A percentile compares a stretch with the other conserved stretches of the same genome.
These are phyloP conservation scores for Agrochola litura DNA, from an alignment of 2,888 invertebrate genomes.

Conservation along the genomic window DNA sequence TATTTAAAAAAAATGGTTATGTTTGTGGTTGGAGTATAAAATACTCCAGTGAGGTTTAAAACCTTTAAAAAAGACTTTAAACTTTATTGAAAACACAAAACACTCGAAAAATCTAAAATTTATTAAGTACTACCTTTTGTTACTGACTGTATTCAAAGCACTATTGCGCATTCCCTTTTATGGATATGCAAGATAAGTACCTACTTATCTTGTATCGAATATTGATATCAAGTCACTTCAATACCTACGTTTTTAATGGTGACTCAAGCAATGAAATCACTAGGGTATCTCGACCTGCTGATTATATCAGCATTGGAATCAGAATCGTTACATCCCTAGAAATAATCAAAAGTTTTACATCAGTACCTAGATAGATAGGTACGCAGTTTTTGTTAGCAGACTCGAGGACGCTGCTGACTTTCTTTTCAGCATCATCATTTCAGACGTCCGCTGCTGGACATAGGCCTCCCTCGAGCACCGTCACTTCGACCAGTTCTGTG, in stretches of 20 bases:
- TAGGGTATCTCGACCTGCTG: too few relatives aligned
- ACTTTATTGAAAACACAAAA: background rate
- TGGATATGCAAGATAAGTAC: background rate
- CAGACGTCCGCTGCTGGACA: too few relatives aligned
- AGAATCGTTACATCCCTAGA: too few relatives aligned
- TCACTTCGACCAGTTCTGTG: background rate
- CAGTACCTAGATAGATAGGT: background rate
- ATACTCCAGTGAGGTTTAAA: background rate
- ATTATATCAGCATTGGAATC: too few relatives aligned
- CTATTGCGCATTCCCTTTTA: background rate
- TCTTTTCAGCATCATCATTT: background rate
- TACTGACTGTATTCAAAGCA: background rate
- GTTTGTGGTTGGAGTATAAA: background rate
- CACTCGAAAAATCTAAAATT: background rate
- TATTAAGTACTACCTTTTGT: background rate
- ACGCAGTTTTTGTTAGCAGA: background rate
- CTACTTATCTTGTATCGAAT: background rate
- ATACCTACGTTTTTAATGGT: background rate
- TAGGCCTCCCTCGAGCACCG: background rate
- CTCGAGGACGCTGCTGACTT: background rate
- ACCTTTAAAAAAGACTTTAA: too few relatives aligned
- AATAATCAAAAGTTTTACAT: too few relatives aligned
- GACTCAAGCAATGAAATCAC: background rate
- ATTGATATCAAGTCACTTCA: background rate
- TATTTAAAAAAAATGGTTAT: too few relatives aligned